Evolutionary conservation across 2,797 vertebrate species (phyloP).

Genomic region (Artibeus jamaicensis): DNA sequence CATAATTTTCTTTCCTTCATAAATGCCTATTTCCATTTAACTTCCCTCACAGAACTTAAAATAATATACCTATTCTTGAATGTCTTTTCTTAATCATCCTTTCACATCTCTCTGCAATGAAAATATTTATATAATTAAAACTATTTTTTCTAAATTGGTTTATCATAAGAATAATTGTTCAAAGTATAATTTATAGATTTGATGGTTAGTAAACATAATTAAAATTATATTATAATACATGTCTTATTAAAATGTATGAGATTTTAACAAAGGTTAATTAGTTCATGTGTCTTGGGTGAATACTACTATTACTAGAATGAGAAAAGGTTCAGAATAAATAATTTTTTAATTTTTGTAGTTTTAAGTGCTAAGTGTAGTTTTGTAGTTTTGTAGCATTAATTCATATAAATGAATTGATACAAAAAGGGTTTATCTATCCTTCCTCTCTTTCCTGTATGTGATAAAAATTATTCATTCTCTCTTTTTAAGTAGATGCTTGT

Average conservation of each 20-base stretch:
- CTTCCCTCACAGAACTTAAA: background rate
- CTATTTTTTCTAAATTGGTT: background rate
- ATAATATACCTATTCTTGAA: background rate
- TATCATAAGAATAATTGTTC: conserved; percentile 15
- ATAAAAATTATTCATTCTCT: background rate
- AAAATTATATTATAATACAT: background rate
- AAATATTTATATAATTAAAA: background rate
- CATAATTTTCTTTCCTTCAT: background rate
- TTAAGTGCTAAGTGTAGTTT: too few relatives aligned
- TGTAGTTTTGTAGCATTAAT: too few relatives aligned
- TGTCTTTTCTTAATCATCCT: background rate
- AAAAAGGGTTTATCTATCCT: background rate
- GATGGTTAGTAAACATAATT: background rate
- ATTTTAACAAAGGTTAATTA: background rate
- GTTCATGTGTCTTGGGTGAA: background rate
- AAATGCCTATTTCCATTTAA: background rate
- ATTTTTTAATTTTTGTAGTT: conserved; percentile 2
- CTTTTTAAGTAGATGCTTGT: background rate
- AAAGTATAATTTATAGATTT: conserved; percentile 3
- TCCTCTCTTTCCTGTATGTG: background rate
- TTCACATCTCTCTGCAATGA: background rate
- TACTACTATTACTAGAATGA: background rate
- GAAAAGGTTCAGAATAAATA: background rate
- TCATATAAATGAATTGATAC: background rate
- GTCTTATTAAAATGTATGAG: background rate